Percentiles rank a stretch among this genome's conserved stretches.
These are phyloP conservation scores for Coregonus sp. DNA, from an alignment of 2,797 vertebrate species.

Conservation along the genomic window DNA sequence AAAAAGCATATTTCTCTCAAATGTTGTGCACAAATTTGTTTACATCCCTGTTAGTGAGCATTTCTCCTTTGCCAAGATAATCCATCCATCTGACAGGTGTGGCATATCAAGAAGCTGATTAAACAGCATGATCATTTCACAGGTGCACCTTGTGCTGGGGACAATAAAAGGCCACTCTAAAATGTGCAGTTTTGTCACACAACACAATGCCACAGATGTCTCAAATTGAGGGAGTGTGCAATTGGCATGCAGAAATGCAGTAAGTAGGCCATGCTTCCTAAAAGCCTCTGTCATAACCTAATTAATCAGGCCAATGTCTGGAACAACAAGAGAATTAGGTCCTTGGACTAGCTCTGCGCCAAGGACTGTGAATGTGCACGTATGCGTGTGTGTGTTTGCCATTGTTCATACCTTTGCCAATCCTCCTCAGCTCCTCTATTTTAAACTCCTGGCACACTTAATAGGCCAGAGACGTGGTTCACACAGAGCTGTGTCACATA, in stretches of 20 bases:
- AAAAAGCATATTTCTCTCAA: no score
- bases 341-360: not conserved
- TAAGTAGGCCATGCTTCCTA: not conserved
- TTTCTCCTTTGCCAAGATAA: no score
- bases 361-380: not conserved
- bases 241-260: conserved; percentile 16
- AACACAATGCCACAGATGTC: no score
- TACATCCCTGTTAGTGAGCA: no score
- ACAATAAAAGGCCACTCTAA: no score
- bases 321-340: conserved; percentile 11
- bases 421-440: conserved; percentile 37
- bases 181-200: no score
- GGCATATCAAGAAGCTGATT: no score
- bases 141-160: no score
- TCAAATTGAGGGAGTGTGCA: no score
- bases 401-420: conserved; percentile 26
- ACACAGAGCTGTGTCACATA: not conserved
- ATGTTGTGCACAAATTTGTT: no score
- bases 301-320: conserved; percentile 39
- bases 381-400: conserved; percentile 1
- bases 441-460: conserved; percentile 33
- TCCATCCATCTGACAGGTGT: no score
- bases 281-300: conserved; percentile 47
- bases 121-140: no score
- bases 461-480: conserved; percentile 33